phyloP scores from a whole-genome alignment of 2,113 vertebrate genomes.

The Rhinolophus sinicus region DNA sequence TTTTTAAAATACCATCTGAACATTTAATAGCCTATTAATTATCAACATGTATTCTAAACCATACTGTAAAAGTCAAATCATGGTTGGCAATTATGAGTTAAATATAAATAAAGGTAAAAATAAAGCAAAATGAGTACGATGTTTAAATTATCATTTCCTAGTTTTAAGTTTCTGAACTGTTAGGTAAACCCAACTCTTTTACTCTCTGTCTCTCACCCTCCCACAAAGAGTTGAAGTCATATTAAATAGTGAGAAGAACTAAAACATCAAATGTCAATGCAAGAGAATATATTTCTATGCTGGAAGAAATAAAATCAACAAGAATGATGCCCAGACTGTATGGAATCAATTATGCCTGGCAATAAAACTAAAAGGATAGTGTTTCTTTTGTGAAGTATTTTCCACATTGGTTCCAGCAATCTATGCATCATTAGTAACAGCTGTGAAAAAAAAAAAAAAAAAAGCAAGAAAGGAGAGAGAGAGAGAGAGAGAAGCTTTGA shows the following conservation, averaged over 20 bases:
- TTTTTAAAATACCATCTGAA: background rate
- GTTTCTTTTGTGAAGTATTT: conserved; percentile 81
- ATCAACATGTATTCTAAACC: background rate
- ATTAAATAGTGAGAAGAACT: conserved; percentile 27
- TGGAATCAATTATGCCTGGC: conserved; percentile 84
- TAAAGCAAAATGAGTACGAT: background rate
- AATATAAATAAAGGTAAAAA: conserved; percentile 16
- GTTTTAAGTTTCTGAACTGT: background rate
- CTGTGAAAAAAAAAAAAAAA: conserved; percentile 74
- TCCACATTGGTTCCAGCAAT: conserved; percentile 79
- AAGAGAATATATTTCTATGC: conserved; percentile 63
- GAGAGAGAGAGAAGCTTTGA: conserved; percentile 55
- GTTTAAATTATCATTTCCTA: background rate
- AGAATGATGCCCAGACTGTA: conserved; percentile 66
- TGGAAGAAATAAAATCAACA: conserved; percentile 67
- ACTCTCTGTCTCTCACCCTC: background rate
- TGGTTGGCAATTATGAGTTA: background rate
- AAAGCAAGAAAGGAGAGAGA: background rate
- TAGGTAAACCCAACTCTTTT: background rate
- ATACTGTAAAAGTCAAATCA: conserved; percentile 17
- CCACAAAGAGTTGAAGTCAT: conserved; percentile 32
- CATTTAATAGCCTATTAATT: background rate
- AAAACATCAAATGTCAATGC: conserved; percentile 39
- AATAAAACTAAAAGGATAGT: conserved; percentile 77
- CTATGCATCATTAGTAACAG: conserved; percentile 81